Evolutionary conservation across 2,888 invertebrate species (phyloP), one percentile per base, ranked within the genome.

Genomic region (Sipunculus nudus): DNA sequence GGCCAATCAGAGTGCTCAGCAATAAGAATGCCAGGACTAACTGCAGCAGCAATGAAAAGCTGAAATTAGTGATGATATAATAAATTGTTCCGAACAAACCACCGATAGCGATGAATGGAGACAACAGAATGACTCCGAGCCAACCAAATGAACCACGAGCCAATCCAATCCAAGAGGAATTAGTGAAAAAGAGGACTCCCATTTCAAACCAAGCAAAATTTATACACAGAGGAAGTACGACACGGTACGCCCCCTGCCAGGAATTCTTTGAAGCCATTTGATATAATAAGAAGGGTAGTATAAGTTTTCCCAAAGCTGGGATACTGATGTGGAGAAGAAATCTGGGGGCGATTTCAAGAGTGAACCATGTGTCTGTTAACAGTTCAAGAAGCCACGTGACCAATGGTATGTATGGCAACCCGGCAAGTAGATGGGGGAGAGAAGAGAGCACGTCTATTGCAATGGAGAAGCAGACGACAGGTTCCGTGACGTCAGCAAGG

Each of bases 171-270:
- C 57, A 57, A 6, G 50, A 43, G 41, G 57, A 40, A 31, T 57
- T 23, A 21, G 43, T 43, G 26, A 29, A 57, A 29, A 39, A 57
- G 13, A 50, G 19, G n/a, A 50, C 50, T 3, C 16, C 57, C 21
- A 57, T 32, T 25, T 57, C 49, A 29, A 38, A 39, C 57, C 57
- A 57, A 28, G 50, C 49, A 50, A 57, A 57, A n/a, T 46, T 46
- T 2, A 57, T 32, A 21, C 49, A 23, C 19, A 50, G 57, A 6
- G 57, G 57, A 28, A 57, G n/a, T 8, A 57, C 31, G 1, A 49
- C 49, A 13, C 25, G 26, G 41, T 40, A 50, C 4, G 50, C 23
- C 13, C 50, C 50, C 2, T n/a, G 25, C 50, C 49, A 57, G 3
- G 28, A 38, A 26, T 49, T 28, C 23, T 35, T 39, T 21, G 21